Conservation (phyloP, 2,113 vertebrate genomes). For the Gadus chalcogrammus region DNA sequence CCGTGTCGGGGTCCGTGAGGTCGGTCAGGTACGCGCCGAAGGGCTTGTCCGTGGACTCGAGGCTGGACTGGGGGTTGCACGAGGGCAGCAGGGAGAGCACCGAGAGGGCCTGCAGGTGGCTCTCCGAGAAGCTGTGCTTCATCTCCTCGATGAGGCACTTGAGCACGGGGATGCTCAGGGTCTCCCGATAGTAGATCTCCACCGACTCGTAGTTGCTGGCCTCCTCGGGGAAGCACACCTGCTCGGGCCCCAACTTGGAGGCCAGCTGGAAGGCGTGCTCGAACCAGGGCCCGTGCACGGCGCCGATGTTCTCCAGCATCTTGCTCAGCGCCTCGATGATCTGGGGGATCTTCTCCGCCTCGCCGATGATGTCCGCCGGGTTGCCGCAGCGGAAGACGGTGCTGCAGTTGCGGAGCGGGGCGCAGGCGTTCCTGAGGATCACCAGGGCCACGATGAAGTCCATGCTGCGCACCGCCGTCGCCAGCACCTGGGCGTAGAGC, state of each 20-base stretch:
- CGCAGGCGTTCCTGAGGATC: conserved; percentile 84
- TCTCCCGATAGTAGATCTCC: conserved; percentile 87
- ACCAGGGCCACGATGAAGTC: conserved; percentile 89
- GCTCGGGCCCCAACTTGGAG: conserved; percentile 80
- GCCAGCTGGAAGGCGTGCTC: conserved; percentile 87
- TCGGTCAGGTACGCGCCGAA: conserved; percentile 84
- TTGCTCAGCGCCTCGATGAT: conserved; percentile 88
- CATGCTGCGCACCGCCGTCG: conserved; percentile 79
- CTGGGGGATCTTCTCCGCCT: conserved; percentile 77
- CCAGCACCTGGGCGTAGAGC: conserved; percentile 79
- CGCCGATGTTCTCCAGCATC: conserved; percentile 85
- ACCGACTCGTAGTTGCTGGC: conserved; percentile 72
- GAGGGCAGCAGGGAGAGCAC: conserved; percentile 88
- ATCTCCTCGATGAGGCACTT: conserved; percentile 87
- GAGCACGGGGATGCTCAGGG: conserved; percentile 82
- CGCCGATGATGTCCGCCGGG: conserved; percentile 86
- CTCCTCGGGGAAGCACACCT: conserved; percentile 77
- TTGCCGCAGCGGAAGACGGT: conserved; percentile 85
- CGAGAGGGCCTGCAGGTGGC: conserved; percentile 86
- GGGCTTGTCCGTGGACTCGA: conserved; percentile 81
- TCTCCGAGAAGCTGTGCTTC: conserved; percentile 89
- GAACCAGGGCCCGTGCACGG: conserved; percentile 89
- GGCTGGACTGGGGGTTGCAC: conserved; percentile 86
- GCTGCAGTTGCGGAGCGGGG: conserved; percentile 84
- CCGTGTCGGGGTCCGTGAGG: conserved; percentile 83